Percentiles rank a stretch among this genome's conserved stretches.
Conservation (phyloP, 2,888 invertebrate species). For the Oscheius onirici region DNA sequence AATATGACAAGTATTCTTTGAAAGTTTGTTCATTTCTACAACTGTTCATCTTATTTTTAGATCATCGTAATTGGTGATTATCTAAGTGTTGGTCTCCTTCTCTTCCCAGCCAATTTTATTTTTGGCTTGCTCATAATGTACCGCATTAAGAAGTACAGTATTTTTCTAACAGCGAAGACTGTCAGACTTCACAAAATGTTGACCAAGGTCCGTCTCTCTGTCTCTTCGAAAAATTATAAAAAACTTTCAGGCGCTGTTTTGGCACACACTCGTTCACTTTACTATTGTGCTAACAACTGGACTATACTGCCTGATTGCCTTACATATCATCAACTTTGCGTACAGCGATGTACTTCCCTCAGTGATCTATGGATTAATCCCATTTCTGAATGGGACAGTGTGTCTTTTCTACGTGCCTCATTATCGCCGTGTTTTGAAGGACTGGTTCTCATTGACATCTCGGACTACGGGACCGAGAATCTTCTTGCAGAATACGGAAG, state of each 20-base stretch:
- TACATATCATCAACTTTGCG: not conserved
- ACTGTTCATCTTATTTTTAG: too few relatives aligned
- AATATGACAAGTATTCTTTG: too few relatives aligned
- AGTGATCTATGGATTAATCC: not conserved
- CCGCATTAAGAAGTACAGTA: not conserved
- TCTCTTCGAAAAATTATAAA: not conserved
- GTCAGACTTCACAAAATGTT: not conserved
- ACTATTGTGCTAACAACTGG: not conserved
- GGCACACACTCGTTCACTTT: slow-evolving; percentile 3
- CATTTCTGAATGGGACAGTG: slow-evolving; percentile 5
- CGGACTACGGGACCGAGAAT: too few relatives aligned
- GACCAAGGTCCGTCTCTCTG: not conserved
- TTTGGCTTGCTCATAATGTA: not conserved
- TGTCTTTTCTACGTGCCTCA: slow-evolving; percentile 18
- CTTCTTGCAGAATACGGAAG: too few relatives aligned
- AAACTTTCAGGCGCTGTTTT: slow-evolving; percentile 3
- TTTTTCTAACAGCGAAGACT: not conserved
- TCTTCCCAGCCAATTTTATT: slow-evolving; percentile 7
- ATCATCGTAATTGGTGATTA: too few relatives aligned
- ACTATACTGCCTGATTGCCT: not conserved
- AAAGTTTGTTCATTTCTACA: too few relatives aligned
- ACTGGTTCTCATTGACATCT: too few relatives aligned
- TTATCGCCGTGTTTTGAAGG: slow-evolving; percentile 6
- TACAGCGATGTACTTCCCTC: slow-evolving; percentile 8
- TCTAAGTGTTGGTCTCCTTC: not conserved